phyloP scores from a whole-genome alignment of 2,113 vertebrate species.

The Pseudolaguvia tuberculata region DNA sequence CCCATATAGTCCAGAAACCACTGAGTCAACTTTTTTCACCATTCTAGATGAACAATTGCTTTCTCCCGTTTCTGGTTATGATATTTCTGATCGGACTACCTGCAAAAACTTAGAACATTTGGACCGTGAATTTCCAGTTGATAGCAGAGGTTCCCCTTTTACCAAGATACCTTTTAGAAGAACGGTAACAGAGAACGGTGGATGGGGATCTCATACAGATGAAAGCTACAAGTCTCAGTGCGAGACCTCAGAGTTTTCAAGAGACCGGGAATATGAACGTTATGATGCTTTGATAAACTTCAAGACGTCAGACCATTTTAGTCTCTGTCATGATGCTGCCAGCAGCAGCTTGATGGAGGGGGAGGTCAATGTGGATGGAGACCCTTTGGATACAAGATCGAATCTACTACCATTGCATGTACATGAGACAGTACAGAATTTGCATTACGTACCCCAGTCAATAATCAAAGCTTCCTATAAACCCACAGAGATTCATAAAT shows the following conservation, averaged over 20 bases:
- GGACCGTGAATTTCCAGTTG: conserved; percentile 31
- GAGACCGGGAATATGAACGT: conserved; percentile 26
- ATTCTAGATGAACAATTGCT: conserved; percentile 70
- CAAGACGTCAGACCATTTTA: conserved; percentile 49
- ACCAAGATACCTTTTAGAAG: conserved; percentile 47
- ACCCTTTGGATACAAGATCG: conserved; percentile 63
- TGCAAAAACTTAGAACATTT: conserved; percentile 40
- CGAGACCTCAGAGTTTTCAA: background rate
- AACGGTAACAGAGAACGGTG: conserved; percentile 28
- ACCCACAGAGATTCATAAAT: conserved; percentile 45
- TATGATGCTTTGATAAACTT: conserved; percentile 49
- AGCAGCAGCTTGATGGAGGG: conserved; percentile 75
- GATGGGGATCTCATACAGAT: conserved; percentile 34
- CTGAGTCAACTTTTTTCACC: conserved; percentile 67
- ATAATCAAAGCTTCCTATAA: conserved; percentile 41
- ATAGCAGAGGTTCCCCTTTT: conserved; percentile 52
- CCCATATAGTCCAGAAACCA: conserved; percentile 70
- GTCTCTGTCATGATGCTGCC: conserved; percentile 60
- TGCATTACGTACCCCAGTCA: conserved; percentile 34
- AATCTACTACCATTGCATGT: conserved; percentile 46
- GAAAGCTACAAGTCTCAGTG: background rate
- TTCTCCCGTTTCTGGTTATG: conserved; percentile 60
- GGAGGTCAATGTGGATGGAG: conserved; percentile 73
- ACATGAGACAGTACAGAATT: conserved; percentile 27
- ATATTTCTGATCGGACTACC: conserved; percentile 51